Conservation (phyloP, 2,888 invertebrate species). For the Sphecodes monilicornis region DNA sequence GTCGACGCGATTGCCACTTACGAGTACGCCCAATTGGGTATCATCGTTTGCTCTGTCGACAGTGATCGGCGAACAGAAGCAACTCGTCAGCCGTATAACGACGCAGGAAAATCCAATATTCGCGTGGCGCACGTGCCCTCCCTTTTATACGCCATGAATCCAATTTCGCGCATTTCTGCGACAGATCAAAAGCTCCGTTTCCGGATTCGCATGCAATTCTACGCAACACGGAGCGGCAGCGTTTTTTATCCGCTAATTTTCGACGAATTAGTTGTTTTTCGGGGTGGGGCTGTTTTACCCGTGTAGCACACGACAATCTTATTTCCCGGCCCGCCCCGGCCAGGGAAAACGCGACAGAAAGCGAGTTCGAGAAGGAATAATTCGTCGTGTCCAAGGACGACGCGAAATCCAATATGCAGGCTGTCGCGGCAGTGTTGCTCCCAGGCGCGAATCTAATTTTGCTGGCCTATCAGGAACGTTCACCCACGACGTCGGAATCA, state of each 20-base stretch:
- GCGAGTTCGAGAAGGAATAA: constrained; percentile 25
- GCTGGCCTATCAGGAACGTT: constrained; percentile 19
- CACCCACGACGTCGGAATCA: constrained; percentile 23
- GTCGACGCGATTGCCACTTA: constrained; percentile 70
- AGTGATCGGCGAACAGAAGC: constrained; percentile 62
- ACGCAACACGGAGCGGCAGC: not conserved
- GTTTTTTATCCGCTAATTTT: constrained; percentile 23
- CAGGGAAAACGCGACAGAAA: not conserved
- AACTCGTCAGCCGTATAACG: constrained; percentile 68
- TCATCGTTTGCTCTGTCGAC: constrained; percentile 59
- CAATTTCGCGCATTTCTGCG: constrained; percentile 60
- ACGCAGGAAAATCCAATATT: constrained; percentile 67
- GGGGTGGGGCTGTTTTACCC: not conserved
- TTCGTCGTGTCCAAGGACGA: constrained; percentile 33
- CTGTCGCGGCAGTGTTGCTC: constrained; percentile 20
- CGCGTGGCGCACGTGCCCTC: constrained; percentile 52
- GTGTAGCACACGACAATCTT: constrained; percentile 16
- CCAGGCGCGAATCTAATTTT: constrained; percentile 50
- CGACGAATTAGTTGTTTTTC: constrained; percentile 14
- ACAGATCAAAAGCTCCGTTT: constrained; percentile 50
- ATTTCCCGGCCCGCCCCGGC: not conserved
- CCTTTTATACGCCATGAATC: constrained; percentile 56
- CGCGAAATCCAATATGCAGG: constrained; percentile 47
- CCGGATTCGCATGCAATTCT: constrained; percentile 23
- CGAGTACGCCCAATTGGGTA: constrained; percentile 65